Base-by-base conservation (phyloP, 2,797 vertebrate genomes). In the Esox masquinongy region DNA sequence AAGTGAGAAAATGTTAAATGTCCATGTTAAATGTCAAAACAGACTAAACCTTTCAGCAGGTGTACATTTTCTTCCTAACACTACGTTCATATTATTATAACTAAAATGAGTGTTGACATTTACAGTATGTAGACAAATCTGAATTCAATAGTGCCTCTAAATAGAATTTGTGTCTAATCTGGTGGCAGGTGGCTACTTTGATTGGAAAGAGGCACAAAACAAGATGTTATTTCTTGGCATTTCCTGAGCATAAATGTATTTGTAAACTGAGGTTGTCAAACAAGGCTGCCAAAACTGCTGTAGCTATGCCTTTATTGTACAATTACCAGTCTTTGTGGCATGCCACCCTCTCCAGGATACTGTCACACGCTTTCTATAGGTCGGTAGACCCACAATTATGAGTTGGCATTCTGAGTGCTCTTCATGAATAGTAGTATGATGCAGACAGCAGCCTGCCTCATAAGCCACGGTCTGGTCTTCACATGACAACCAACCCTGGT, bases 151-250 rank as follows among this genome's bases (percentile, higher is more conserved):
- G 70, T 6, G 9, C 4, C 34, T 72, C 53, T 59, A 72, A 59
- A 72, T 72, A n/a, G 29, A 29, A 72, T 72, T 72, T 72, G 51
- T 56, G 17, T 72, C 70, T 51, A 59, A 56, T 72, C 50, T 36
- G 70, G 70, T 72, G 70, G 51, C 70, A 72, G 70, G 70, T 59
- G 17, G 53, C 70, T 72, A 36, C 19, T 31, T 59, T 59, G 51
- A 72, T 72, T 72, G 70, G 70, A 72, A 17, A 34, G 16, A 7
- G 50, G 51, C 19, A 59, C 29, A 56, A 59, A 39, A 59, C 31
- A 22, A 24, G 3, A 22, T 36, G 31, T 5, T 56, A 50, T 72
- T 16, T 19, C 29, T 72, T 50, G 5, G 50, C 51, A 36, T 72
- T 59, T 36, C 4, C 17, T 70, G 5, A 29, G 22, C 22, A 22